These are phyloP conservation scores for Scaptomyza polygonia DNA, from an alignment of 2,888 invertebrate genomes.

Conservation along the genomic window DNA sequence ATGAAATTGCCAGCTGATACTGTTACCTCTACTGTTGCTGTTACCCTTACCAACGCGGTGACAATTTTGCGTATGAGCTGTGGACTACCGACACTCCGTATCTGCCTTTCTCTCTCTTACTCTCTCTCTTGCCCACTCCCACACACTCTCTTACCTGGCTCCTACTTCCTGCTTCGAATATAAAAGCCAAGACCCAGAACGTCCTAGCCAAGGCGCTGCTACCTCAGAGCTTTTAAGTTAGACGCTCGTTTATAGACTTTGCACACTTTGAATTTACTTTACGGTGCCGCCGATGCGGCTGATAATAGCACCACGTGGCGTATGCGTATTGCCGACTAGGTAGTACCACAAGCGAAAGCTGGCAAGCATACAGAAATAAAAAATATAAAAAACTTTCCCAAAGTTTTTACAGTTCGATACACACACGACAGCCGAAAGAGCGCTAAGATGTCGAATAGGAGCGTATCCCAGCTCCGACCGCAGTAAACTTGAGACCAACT, in stretches of 20 bases:
- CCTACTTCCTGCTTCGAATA: no score
- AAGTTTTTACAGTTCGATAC: conserved; percentile 74
- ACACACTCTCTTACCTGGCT: not conserved
- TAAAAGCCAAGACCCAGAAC: conserved; percentile 20
- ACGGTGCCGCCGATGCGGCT: conserved; percentile 72
- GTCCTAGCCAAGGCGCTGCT: conserved; percentile 59
- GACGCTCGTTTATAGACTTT: conserved; percentile 78
- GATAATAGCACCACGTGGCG: conserved; percentile 74
- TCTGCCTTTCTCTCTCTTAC: conserved; percentile 4
- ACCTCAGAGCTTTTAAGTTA: conserved; percentile 77
- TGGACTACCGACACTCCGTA: conserved; percentile 33
- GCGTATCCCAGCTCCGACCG: conserved; percentile 12
- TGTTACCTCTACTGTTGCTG: not conserved
- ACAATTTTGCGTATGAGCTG: conserved; percentile 70
- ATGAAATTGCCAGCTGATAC: conserved; percentile 62
- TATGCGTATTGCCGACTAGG: conserved; percentile 60
- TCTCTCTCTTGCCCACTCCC: not conserved
- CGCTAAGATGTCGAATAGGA: conserved; percentile 17
- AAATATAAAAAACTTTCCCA: conserved; percentile 51
- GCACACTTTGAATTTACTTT: conserved; percentile 78
- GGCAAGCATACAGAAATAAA: conserved; percentile 22
- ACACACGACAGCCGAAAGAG: conserved; percentile 50
- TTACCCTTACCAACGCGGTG: conserved; percentile 35
- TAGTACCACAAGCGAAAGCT: conserved; percentile 38
- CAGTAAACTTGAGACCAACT: not conserved